Evolutionary conservation across 2,113 vertebrate genomes (phyloP).

Genomic region (Gavia stellata): DNA sequence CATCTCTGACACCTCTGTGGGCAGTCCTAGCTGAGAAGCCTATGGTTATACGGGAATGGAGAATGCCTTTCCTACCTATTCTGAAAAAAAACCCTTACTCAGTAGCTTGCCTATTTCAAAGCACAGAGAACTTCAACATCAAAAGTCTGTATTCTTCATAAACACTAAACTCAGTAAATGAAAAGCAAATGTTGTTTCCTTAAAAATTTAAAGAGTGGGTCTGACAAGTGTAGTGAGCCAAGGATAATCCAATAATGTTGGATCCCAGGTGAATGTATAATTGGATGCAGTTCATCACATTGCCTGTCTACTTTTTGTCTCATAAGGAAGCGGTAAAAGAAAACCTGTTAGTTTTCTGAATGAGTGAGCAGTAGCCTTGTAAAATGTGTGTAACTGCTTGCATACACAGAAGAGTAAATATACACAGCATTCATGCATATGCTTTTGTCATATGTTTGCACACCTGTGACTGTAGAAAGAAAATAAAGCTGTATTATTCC

Average conservation of each 20-base stretch:
- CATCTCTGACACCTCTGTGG: not conserved
- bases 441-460: slow-evolving; percentile 25
- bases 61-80: not conserved
- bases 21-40: not conserved
- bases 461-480: not conserved
- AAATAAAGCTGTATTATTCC: not conserved
- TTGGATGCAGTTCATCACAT: not conserved
- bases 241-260: slow-evolving; percentile 16
- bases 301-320: not conserved
- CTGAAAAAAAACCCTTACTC: not conserved
- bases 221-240: slow-evolving; percentile 3
- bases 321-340: not conserved
- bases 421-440: not conserved
- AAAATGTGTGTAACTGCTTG: slow-evolving; percentile 6
- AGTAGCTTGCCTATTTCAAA: not conserved
- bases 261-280: slow-evolving; percentile 21
- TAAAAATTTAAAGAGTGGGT: not conserved
- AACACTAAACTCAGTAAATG: not conserved
- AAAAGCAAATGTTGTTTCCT: not conserved
- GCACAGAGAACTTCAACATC: not conserved
- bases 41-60: not conserved
- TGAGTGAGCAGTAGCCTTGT: slow-evolving; percentile 37
- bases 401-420: slow-evolving; percentile 17
- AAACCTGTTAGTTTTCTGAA: slow-evolving; percentile 36
- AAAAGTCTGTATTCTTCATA: not conserved